Conservation (phyloP, 2,113 vertebrate genomes). For the Phrynosoma platyrhinos region DNA sequence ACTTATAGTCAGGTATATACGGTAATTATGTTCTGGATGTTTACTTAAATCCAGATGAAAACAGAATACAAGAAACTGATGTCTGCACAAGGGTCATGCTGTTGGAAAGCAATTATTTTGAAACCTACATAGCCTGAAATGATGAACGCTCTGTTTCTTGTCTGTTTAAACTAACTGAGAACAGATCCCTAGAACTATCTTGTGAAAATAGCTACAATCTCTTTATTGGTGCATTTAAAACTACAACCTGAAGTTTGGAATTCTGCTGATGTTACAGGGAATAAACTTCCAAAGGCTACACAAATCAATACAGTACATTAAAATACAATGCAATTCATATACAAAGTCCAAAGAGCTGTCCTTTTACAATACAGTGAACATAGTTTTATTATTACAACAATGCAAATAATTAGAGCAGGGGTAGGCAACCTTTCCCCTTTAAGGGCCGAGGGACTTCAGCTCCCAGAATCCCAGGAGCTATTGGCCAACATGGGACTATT, state of each 20-base stretch:
- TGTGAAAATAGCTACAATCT: not conserved
- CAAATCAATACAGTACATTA: not conserved
- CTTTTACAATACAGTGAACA: not conserved
- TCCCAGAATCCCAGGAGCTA: too few species aligned
- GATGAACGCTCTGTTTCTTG: not conserved
- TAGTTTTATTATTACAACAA: not conserved
- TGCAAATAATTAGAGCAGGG: too few species aligned
- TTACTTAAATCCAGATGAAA: not conserved
- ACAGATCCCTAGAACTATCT: not conserved
- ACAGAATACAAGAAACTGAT: constrained; percentile 15
- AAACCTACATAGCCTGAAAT: not conserved
- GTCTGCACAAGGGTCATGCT: too few species aligned
- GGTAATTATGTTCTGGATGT: not conserved
- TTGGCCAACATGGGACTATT: too few species aligned
- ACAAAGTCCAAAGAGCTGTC: not conserved
- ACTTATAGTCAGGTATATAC: too few species aligned
- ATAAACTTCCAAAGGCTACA: not conserved
- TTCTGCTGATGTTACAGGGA: not conserved
- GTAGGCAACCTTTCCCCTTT: too few species aligned
- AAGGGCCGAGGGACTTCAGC: too few species aligned
- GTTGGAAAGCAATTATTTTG: not conserved
- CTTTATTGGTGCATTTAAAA: not conserved
- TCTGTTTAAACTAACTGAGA: constrained; percentile 2
- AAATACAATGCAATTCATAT: not conserved
- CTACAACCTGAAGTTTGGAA: not conserved